Base-by-base conservation (phyloP, 2,888 invertebrate species). In the Tenthredo amoena region DNA sequence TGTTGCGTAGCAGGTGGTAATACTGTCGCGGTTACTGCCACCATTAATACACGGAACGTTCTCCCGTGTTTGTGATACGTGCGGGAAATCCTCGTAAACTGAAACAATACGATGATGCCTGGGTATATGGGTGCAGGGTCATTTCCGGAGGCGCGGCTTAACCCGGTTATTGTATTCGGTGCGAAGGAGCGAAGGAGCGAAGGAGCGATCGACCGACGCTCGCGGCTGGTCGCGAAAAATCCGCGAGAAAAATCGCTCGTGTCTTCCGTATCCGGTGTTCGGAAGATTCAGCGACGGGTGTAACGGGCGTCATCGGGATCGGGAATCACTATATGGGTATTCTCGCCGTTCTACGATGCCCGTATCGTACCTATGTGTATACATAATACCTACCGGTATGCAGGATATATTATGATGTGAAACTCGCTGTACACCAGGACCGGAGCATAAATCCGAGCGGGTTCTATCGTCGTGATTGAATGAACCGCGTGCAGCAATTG, bases 1-100 rank as follows among this genome's bases (percentile, higher is more conserved):
- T 76, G 76, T 76, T 76, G 47, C 76, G 76, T 76, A 26, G 50
- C 76, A 76, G 76, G 76, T 43, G 76, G 43, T 31, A 47, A 76
- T 43, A 31, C 43, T 47, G 76, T 76, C 47, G 43, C 43, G 76
- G 43, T 76, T 43, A 76, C 47, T 76, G 76, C 76, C 76, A 31
- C 43, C 76, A 47, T 76, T 76, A 55, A 76, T 76, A 76, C 76
- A 15, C 5, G 31, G n/a, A 76, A 76, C 15, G 47, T 21, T 43
- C 31, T 1, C 12, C 4, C 76, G 15, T 47, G 26, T 47, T 47
- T 26, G 50, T 76, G 76, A 74, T 74, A 43, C 10, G 43, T 18
- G 40, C 43, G n/a, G 40, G 6, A 76, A n/a, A 76, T 76, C 15
- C 31, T 37, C 26, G 43, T 43, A 9, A 15, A 47, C 5, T 76